phyloP scores from a whole-genome alignment of 2,797 vertebrate genomes.

The Phoeniculus purpureus region DNA sequence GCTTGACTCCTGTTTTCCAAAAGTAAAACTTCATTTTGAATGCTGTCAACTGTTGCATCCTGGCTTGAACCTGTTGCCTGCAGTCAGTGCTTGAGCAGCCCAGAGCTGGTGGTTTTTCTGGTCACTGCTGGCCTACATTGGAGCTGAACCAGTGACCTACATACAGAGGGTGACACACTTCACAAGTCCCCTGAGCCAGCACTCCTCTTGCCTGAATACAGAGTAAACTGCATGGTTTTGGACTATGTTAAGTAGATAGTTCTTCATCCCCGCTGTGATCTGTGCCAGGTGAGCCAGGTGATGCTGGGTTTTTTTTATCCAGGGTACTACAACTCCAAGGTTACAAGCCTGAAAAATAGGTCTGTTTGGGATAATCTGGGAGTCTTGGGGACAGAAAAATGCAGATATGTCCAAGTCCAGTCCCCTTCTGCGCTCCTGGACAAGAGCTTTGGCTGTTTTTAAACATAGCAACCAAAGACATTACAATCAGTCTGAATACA shows the following conservation, averaged over 20 bases:
- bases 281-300: conserved; percentile 40
- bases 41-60: neutral
- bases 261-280: neutral
- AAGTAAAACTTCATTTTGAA: neutral
- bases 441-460: neutral
- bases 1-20: neutral
- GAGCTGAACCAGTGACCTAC: conserved; percentile 49
- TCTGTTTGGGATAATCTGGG: neutral
- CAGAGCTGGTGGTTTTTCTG: neutral
- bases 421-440: neutral
- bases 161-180: conserved; percentile 25
- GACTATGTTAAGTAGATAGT: neutral
- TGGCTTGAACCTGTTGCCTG: neutral
- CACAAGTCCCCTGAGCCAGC: conserved; percentile 38
- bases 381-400: neutral
- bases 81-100: neutral
- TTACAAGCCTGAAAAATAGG: neutral
- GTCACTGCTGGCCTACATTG: conserved; percentile 20
- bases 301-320: neutral
- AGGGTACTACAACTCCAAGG: neutral
- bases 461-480: neutral
- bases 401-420: neutral
- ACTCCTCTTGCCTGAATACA: conserved; percentile 19
- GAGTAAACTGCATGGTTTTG: neutral
- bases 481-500: neutral